Conservation (phyloP, 1,140 invertebrate genomes). For the Sesamia nonagrioides region DNA sequence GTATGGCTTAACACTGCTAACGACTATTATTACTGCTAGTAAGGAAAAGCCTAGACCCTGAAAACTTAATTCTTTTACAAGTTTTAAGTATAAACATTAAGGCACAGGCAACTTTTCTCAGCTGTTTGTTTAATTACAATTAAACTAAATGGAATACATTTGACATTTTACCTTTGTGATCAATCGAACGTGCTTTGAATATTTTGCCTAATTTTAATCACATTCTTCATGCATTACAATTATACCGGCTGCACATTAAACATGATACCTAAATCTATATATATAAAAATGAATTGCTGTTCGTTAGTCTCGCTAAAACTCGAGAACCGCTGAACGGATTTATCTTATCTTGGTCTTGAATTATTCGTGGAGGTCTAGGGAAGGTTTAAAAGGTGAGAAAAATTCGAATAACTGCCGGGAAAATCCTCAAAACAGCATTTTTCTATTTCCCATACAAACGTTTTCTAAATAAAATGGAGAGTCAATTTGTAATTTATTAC, state of each 20-base stretch:
- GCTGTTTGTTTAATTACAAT: not conserved
- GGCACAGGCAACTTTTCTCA: not conserved
- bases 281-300: too few species aligned
- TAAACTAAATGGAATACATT: not conserved
- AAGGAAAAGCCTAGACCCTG: not conserved
- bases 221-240: not conserved
- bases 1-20: not conserved
- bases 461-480: too few species aligned
- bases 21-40: not conserved
- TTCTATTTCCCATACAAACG: too few species aligned
- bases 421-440: too few species aligned
- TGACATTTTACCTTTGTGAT: not conserved
- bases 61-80: slow-evolving; percentile 1
- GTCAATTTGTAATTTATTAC: too few species aligned
- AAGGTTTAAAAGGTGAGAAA: too few species aligned
- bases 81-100: not conserved
- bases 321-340: too few species aligned
- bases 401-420: too few species aligned
- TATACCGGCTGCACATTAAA: not conserved
- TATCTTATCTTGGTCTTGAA: too few species aligned
- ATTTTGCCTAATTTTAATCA: not conserved
- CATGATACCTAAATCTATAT: not conserved
- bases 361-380: too few species aligned
- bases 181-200: not conserved
- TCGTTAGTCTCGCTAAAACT: too few species aligned